Base-by-base conservation (phyloP, 2,797 vertebrate species). In the Macropus fuliginosus region DNA sequence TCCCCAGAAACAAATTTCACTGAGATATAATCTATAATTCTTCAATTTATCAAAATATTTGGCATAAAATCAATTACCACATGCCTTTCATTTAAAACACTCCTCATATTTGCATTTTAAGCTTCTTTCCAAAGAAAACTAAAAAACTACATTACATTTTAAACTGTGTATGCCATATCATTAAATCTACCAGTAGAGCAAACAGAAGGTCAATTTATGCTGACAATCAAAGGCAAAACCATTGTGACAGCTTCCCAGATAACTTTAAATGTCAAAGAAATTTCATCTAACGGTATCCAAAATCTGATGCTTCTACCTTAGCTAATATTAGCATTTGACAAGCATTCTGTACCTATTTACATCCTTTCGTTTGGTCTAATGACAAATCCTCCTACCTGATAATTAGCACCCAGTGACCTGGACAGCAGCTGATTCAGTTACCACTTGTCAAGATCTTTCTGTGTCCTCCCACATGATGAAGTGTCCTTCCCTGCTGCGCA, bases 211-310 rank as follows among this genome's bases (percentile, higher is more conserved):
- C 55, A 92, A 94, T 18, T 18, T 93, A 90, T 55, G 93, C 40
- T 81, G 50, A 40, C 21, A 46, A 81, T 91, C 56, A 56, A 94
- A 91, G 96, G 90, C 54, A 11, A 95, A 46, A 95, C 27, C 3
- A 81, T 9, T 62, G 55, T 28, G 10, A 4, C 9, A 54, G 94
- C 50, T 95, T 87, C 66, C 93, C 8, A 89, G 0, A 18, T 96
- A 93, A 94, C 46, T 92, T 94, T 56, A 98, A 94, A 95, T 93
- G 5, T 56, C 24, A 95, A 95, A 96, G 54, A 97, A 96, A 1
- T 93, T 0, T 94, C 62, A 87, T 87, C 93, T 94, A 90, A 62
- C 90, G 95, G 91, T 92, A 90, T 55, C 97, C 40, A 96, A 98
- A 92, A 54, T 95, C 92, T 93, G 55, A 29, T 91, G 91, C 97